Evolutionary conservation across 1,140 invertebrate species (phyloP), one percentile per base, ranked within the genome.

Genomic region (Oryctes rhinoceros): DNA sequence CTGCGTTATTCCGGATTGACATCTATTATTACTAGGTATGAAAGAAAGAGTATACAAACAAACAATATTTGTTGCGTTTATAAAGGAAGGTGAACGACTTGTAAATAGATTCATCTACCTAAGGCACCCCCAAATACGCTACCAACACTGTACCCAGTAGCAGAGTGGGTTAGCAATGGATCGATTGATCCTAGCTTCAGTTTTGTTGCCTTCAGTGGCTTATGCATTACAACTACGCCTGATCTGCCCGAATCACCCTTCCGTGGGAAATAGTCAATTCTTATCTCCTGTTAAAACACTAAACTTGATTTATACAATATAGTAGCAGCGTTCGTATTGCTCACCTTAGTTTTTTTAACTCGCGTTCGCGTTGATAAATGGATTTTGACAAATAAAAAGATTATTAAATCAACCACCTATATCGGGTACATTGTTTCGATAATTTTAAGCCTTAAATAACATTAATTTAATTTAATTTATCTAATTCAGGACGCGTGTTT

Each of bases 191-290:
- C 53, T 62, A 20, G 53, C 20, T 62, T 62, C 53, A 62, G 53
- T 62, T 62, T 62, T 62, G 53, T 62, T 62, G 53, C 53, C 7
- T 62, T 18, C 53, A 62, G 53, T 62, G 20, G 53, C 53, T 62
- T 62, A 62, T 62, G 53, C 53, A 62, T 62, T 62, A 62, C 20
- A 62, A 62, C 53, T 62, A 62, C 53, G 53, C 53, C 20, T 62
- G 53, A 62, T 62, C 53, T 62, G 13, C 20, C 20, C 53, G 53
- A 62, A 62, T 62, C 53, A 62, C 20, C 53, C 53, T 20, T 18
- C 53, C 53, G 53, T 62, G 53, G 53, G 53, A 62, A 62, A 62
- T 62, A 62, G 53, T 62, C 53, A 62, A 62, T 62, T 62, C 53
- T 62, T 62, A 62, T 62, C 53, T 62, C 15, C 53, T 62, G 53